Conservation (phyloP, 2,113 vertebrate species). For the Rhinolophus ferrumequinum region DNA sequence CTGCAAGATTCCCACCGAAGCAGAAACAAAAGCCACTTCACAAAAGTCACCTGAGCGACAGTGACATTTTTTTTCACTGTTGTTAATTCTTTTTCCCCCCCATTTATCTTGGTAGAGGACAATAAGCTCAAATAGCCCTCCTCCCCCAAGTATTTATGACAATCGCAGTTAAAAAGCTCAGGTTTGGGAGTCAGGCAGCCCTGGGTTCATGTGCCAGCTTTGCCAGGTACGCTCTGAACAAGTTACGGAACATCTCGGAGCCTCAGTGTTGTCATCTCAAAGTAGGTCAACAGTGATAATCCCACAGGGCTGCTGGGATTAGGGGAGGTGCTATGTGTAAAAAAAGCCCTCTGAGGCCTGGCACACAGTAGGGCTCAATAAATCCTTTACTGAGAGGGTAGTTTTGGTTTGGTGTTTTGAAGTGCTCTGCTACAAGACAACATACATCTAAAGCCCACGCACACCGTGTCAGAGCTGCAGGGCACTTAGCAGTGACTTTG, state of each 20-base stretch:
- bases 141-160: neutral
- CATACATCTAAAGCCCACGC: neutral
- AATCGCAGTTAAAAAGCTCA: neutral
- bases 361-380: neutral
- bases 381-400: neutral
- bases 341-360: neutral
- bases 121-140: too few species aligned
- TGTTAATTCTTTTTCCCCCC: neutral
- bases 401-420: neutral
- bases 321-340: neutral
- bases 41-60: neutral
- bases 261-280: neutral
- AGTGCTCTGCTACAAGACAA: neutral
- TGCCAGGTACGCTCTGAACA: accelerated
- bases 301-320: neutral
- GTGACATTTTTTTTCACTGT: neutral
- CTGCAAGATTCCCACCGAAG: neutral
- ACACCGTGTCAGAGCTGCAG: neutral
- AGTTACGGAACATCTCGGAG: neutral
- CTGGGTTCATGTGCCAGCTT: accelerated
- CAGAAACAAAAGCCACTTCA: neutral
- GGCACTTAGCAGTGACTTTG: neutral
- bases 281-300: neutral
- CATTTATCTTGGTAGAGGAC: neutral
- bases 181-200: neutral